Evolutionary conservation across 2,888 invertebrate species (phyloP).

Genomic region (Gastrophysa polygoni): DNA sequence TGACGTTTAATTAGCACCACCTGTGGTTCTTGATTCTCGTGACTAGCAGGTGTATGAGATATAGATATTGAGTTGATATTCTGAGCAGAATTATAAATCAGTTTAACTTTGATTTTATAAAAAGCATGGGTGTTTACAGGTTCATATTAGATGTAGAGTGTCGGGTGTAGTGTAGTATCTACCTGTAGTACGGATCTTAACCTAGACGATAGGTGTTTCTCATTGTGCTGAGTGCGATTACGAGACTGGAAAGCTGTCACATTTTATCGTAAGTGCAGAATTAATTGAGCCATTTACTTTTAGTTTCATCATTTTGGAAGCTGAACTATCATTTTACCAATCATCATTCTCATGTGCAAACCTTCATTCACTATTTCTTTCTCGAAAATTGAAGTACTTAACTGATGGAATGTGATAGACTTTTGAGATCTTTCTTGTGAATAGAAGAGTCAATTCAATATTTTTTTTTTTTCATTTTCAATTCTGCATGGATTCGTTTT

Average conservation of each 20-base stretch:
- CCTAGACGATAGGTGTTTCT: constrained; percentile 25
- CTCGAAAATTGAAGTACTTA: constrained; percentile 2
- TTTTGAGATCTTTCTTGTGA: too few species aligned
- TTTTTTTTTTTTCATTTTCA: too few species aligned
- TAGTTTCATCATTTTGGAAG: background rate
- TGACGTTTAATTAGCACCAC: too few species aligned
- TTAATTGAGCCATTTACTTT: constrained; percentile 14
- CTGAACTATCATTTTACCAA: background rate
- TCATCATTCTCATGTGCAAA: background rate
- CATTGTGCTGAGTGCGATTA: constrained; percentile 36
- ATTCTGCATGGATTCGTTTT: too few species aligned
- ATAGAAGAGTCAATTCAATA: too few species aligned
- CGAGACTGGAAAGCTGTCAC: constrained; percentile 32
- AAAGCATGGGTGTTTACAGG: constrained; percentile 41
- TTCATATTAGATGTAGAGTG: constrained; percentile 49
- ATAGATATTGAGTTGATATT: too few species aligned
- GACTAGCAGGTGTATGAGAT: too few species aligned
- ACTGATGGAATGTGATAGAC: constrained; percentile 8
- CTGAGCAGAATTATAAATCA: too few species aligned
- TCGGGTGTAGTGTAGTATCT: constrained; percentile 44
- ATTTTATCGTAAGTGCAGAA: constrained; percentile 36
- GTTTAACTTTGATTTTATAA: background rate
- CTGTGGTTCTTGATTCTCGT: too few species aligned
- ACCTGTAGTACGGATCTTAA: constrained; percentile 14
- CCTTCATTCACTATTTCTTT: too few species aligned